Evolutionary conservation across 2,113 vertebrate species (phyloP), one percentile per base, ranked within the genome.

Genomic region (Hippocampus mohnikei): DNA sequence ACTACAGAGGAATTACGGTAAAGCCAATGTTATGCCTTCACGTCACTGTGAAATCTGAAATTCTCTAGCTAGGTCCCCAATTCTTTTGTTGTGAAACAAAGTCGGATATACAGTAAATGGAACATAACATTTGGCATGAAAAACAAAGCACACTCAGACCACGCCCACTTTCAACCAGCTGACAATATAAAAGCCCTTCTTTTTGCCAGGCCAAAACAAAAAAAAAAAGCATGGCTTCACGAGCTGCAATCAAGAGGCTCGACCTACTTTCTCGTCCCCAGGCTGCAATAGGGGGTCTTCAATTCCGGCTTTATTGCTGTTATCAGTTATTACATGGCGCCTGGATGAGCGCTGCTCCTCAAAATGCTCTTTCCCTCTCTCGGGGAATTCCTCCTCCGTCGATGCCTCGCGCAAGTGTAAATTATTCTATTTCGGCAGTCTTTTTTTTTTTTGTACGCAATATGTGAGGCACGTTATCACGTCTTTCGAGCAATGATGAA

Each of bases 261-360:
- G 63, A 68, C 73, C 33, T 33, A 64, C 77, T 58, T 69, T 74
- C 74, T 58, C 48, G 82, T 88, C 89, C 88, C 87, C 82, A 77
- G 86, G 83, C 66, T 15, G 78, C 73, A 79, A 89, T 86, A 80
- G 64, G 53, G 73, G 62, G 61, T 78, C 82, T 83, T 90, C 88
- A 80, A 83, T 88, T 87, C 76, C 80, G 83, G 80, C 81, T 87
- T 90, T 88, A 90, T 88, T 90, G 84, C 85, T 69, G 74, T 82
- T 86, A 84, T 81, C 81, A 79, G 83, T 84, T 80, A 90, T 88
- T 89, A 80, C 76, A 79, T 29, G 61, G 61, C 59, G 67, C 77
- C 74, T 66, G 65, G 67, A 70, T 75, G 61, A 85, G 71, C 77
- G 78, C 83, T 76, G 72, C 73, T 77, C 66, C 72, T 66, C 69